Conservation (phyloP, 2,888 invertebrate species). For the Empis stercorea region DNA sequence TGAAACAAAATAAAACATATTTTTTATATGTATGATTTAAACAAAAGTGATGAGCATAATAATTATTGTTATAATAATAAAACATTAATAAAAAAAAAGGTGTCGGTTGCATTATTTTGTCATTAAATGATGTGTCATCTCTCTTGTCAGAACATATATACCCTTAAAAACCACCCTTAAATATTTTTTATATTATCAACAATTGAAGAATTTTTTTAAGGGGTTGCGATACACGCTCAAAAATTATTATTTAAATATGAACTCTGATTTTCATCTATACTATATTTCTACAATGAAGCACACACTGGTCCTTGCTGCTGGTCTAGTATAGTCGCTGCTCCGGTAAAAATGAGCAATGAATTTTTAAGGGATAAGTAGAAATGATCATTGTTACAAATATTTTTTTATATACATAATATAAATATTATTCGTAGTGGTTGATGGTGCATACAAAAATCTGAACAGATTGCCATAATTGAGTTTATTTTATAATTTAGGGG, state of each 20-base stretch:
- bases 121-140: background rate
- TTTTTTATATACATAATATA: background rate
- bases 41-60: background rate
- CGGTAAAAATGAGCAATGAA: background rate
- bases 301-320: no score
- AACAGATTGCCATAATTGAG: slow-evolving; percentile 38
- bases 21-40: background rate
- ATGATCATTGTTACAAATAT: background rate
- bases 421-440: background rate
- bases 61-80: background rate
- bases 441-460: slow-evolving; percentile 23
- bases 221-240: no score
- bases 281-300: no score
- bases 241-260: no score
- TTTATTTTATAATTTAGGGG: slow-evolving; percentile 16
- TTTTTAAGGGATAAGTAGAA: background rate
- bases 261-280: no score
- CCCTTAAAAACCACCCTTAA: no score
- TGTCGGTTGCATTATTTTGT: background rate
- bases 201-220: no score
- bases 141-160: background rate
- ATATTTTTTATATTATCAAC: no score
- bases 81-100: background rate
- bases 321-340: no score
- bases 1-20: no score